Conservation (phyloP, 2,888 invertebrate genomes). For the Lasiommata megera region DNA sequence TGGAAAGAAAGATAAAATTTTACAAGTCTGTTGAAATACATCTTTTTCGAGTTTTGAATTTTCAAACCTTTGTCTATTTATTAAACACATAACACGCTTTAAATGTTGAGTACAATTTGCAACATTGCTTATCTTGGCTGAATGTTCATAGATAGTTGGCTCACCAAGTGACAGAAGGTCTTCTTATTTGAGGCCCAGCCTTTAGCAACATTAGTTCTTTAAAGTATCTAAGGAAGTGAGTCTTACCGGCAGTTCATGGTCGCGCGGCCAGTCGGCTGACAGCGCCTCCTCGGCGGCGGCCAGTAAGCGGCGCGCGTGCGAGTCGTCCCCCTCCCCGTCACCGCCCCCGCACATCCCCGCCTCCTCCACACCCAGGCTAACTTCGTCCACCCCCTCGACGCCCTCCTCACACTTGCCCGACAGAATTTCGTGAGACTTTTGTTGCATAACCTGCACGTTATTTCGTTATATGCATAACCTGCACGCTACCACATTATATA, state of each 20-base stretch:
- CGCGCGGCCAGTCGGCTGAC: constrained; percentile 59
- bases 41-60: too few species aligned
- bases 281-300: constrained; percentile 69
- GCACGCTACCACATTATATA: constrained; percentile 21
- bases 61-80: too few species aligned
- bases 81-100: too few species aligned
- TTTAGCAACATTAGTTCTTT: too few species aligned
- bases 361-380: constrained; percentile 46
- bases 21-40: too few species aligned
- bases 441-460: constrained; percentile 70
- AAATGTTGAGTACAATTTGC: too few species aligned
- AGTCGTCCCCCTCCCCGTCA: constrained; percentile 47
- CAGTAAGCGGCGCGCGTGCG: constrained; percentile 66
- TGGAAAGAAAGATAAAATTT: too few species aligned
- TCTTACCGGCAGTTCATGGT: constrained; percentile 48
- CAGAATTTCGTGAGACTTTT: constrained; percentile 76
- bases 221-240: too few species aligned
- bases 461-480: constrained; percentile 65
- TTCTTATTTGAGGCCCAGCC: too few species aligned
- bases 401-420: constrained; percentile 58
- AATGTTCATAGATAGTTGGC: too few species aligned
- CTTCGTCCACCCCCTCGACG: constrained; percentile 40
- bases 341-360: constrained; percentile 31
- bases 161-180: too few species aligned
- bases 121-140: too few species aligned